These are phyloP conservation scores for Sapayoa aenigma DNA, from an alignment of 2,113 vertebrate species.

Conservation along the genomic window DNA sequence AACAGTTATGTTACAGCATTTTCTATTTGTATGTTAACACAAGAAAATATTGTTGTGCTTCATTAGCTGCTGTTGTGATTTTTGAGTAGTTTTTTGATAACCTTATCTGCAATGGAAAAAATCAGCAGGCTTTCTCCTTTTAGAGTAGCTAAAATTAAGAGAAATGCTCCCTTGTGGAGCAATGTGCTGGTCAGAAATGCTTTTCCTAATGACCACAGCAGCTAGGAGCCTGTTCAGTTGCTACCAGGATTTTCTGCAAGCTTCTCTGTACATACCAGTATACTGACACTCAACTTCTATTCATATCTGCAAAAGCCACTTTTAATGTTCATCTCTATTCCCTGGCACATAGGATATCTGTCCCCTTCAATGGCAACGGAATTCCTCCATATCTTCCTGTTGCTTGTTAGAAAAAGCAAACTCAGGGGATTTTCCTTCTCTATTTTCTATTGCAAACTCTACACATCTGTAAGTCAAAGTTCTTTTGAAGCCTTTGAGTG, in stretches of 20 bases:
- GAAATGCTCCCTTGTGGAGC: neutral
- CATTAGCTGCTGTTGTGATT: neutral
- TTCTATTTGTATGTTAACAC: neutral
- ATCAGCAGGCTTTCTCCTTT: neutral
- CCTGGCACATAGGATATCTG: fast-evolving
- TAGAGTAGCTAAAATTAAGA: neutral
- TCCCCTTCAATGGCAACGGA: neutral
- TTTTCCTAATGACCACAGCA: neutral
- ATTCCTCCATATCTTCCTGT: neutral
- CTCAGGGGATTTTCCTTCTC: neutral
- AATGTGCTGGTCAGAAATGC: neutral
- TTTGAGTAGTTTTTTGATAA: neutral
- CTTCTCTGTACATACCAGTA: neutral
- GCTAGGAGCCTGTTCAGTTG: neutral
- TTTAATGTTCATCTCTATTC: neutral
- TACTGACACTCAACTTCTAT: neutral
- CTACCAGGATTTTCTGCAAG: neutral
- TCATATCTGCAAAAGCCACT: neutral
- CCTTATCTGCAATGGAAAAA: neutral
- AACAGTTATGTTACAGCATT: neutral
- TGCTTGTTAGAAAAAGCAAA: neutral
- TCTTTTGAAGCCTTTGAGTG: neutral
- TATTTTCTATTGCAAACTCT: neutral
- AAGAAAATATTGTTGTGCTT: neutral
- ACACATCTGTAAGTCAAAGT: neutral